These are phyloP conservation scores for Seriola dumerili DNA, from an alignment of 2,113 vertebrate genomes.

Conservation along the genomic window DNA sequence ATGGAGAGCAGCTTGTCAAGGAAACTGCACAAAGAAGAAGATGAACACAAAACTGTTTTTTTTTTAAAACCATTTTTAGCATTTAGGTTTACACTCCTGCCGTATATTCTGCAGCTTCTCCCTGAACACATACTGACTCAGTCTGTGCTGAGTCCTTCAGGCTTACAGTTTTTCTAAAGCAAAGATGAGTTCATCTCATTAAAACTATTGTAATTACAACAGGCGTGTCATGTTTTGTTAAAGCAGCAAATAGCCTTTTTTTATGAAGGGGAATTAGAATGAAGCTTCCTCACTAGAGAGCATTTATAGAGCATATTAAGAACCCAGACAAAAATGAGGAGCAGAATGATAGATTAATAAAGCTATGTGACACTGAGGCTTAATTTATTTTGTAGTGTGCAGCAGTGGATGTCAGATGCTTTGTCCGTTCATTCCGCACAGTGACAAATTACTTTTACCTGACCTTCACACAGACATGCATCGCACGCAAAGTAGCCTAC, in stretches of 20 bases:
- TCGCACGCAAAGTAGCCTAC: conserved; percentile 1
- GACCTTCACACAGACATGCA: conserved; percentile 52
- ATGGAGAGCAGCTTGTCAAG: conserved; percentile 58
- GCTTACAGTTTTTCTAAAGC: conserved; percentile 20
- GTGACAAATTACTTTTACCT: conserved; percentile 54
- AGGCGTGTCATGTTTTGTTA: conserved; percentile 47
- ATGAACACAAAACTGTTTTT: conserved; percentile 43
- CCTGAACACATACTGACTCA: conserved; percentile 19
- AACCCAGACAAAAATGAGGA: conserved; percentile 20
- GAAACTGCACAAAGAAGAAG: conserved; percentile 54
- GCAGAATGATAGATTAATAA: conserved; percentile 49
- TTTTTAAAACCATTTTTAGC: background rate
- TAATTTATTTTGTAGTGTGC: conserved; percentile 52
- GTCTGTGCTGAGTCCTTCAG: conserved; percentile 28
- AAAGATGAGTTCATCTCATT: conserved; percentile 53
- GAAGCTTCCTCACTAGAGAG: conserved; percentile 17
- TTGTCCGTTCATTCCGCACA: conserved; percentile 34
- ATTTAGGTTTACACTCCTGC: conserved; percentile 8
- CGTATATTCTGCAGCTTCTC: conserved; percentile 9
- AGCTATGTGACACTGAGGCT: conserved; percentile 22
- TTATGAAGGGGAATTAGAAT: conserved; percentile 30
- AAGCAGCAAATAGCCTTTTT: conserved; percentile 48
- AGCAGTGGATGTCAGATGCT: conserved; percentile 37
- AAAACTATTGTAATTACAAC: conserved; percentile 57
- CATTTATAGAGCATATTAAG: conserved; percentile 43